A percentile compares a stretch with the other conserved stretches of the same genome.
Conservation (phyloP, 2,797 vertebrate species). For the Danio jaintianensis region DNA sequence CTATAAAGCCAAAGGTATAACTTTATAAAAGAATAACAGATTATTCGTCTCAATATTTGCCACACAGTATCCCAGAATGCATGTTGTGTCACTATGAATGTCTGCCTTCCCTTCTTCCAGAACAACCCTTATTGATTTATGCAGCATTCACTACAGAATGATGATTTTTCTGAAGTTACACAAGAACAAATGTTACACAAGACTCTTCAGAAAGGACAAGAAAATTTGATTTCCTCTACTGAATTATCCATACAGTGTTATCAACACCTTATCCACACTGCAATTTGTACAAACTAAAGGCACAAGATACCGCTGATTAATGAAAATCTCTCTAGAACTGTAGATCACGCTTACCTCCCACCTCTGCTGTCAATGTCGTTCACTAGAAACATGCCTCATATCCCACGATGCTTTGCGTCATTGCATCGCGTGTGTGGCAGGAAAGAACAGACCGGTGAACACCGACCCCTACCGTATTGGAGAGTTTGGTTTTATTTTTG, state of each 20-base stretch:
- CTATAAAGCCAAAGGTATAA: background rate
- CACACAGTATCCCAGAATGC: background rate
- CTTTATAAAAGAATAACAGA: no score
- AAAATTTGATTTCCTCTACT: no score
- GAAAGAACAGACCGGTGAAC: no score
- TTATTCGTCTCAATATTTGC: background rate
- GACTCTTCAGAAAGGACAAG: background rate
- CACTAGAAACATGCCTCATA: conserved; percentile 24
- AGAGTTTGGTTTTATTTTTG: background rate
- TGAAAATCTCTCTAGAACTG: background rate
- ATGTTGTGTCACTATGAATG: background rate
- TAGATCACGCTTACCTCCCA: background rate
- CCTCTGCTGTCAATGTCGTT: conserved; percentile 33
- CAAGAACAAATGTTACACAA: background rate
- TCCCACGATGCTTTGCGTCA: conserved; percentile 8
- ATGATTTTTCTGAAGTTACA: background rate
- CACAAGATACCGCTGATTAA: background rate
- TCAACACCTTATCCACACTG: background rate
- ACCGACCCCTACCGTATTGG: conserved; percentile 18
- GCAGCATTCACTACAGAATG: background rate
- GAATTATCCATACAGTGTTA: background rate
- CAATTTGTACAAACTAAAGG: background rate
- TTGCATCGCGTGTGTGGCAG: background rate
- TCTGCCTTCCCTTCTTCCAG: background rate
- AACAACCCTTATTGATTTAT: background rate